These are phyloP conservation scores for Andrena trimmerana DNA, from an alignment of 2,888 invertebrate species.

Conservation along the genomic window DNA sequence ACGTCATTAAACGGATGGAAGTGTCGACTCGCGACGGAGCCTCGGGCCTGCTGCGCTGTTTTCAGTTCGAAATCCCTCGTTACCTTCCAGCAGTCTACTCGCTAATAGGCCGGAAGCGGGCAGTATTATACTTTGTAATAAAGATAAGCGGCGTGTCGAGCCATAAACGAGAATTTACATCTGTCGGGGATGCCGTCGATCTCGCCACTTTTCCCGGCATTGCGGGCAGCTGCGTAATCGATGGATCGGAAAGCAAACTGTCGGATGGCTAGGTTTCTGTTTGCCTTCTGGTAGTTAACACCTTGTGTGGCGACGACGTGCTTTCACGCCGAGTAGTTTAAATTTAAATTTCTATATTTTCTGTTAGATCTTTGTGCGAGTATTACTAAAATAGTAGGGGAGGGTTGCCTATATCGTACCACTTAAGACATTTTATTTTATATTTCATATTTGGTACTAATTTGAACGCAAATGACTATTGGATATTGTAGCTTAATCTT, in stretches of 20 bases:
- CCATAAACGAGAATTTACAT: constrained; percentile 48
- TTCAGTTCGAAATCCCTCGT: constrained; percentile 50
- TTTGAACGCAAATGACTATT: too few relatives aligned
- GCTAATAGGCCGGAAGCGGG: constrained; percentile 40
- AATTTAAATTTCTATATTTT: too few relatives aligned
- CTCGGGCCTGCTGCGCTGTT: constrained; percentile 22
- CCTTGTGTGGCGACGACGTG: too few relatives aligned
- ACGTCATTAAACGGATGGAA: constrained; percentile 50
- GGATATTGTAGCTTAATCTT: too few relatives aligned
- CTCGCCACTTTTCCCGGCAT: neutral
- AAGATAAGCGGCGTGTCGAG: constrained; percentile 37
- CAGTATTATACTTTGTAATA: constrained; percentile 55
- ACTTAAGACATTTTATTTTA: too few relatives aligned
- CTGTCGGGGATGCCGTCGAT: neutral
- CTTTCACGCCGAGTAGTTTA: too few relatives aligned
- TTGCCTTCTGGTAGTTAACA: too few relatives aligned
- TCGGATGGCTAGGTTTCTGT: neutral
- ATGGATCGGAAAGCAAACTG: neutral
- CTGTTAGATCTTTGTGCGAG: too few relatives aligned
- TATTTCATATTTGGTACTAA: too few relatives aligned
- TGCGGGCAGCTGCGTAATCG: neutral
- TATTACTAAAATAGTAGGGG: too few relatives aligned
- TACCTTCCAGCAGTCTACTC: constrained; percentile 13
- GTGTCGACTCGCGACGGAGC: constrained; percentile 42
- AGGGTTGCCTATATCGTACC: too few relatives aligned